Evolutionary conservation across 2,888 invertebrate species (phyloP).

Genomic region (Deilephila elpenor): DNA sequence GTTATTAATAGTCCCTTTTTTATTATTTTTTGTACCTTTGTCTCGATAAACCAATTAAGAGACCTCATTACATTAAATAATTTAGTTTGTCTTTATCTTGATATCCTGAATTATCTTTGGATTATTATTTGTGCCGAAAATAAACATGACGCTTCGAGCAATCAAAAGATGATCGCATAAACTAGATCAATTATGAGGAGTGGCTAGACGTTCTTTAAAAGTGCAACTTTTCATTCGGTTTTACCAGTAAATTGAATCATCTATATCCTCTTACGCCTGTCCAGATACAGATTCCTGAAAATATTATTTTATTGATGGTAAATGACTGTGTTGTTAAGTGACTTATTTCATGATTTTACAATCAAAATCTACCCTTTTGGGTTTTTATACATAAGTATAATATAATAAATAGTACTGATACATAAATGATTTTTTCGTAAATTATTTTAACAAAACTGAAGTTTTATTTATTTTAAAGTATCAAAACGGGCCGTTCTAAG

Average conservation of each 20-base stretch:
- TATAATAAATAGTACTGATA: too few relatives aligned
- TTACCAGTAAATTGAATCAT: too few relatives aligned
- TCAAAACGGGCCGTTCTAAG: slow-evolving; percentile 44
- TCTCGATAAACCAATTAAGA: neutral
- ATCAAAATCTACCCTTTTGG: neutral
- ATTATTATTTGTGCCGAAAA: too few relatives aligned
- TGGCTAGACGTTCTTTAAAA: neutral
- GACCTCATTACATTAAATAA: neutral
- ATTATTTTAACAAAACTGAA: too few relatives aligned
- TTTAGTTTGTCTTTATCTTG: neutral
- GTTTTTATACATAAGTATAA: too few relatives aligned
- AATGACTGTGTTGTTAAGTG: neutral
- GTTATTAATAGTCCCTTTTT: neutral
- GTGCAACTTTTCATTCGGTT: too few relatives aligned
- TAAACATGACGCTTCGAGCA: too few relatives aligned
- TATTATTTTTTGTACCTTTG: neutral
- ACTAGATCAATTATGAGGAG: neutral
- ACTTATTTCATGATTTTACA: neutral
- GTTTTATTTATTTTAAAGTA: slow-evolving; percentile 41
- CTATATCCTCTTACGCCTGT: too few relatives aligned
- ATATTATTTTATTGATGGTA: too few relatives aligned
- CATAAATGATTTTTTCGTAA: too few relatives aligned
- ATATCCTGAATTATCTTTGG: neutral
- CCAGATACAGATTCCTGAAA: too few relatives aligned
- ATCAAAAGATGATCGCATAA: too few relatives aligned